Base-by-base conservation (phyloP, 2,113 vertebrate species). In the Beaufortia kweichowensis region DNA sequence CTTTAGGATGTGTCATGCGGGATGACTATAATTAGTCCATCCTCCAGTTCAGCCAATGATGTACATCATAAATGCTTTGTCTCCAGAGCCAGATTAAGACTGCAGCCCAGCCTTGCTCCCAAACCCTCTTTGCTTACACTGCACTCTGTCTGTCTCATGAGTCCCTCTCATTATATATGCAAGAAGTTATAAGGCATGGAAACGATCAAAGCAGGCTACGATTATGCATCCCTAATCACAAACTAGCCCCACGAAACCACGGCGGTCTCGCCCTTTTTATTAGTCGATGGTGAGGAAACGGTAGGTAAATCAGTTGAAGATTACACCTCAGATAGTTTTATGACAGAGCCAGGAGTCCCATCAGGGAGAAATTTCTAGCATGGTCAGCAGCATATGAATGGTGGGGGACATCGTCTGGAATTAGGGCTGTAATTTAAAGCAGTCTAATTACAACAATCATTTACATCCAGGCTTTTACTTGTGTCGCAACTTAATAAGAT, bases 141-240 rank as follows among this genome's bases (percentile, higher is more conserved):
- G 84, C 84, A 85, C 80, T 82, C 76, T 82, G 72, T 59, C 43
- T 21, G 74, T 79, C 82, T 84, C 80, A 61, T 12, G 78, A 82
- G 80, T 61, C 72, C 69, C 70, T 67, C 76, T 74, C 78, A 76
- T 79, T 76, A 76, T 67, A 82, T 75, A 81, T 78, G 74, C 78
- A 80, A 78, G 79, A 79, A 70, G 77, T 81, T 82, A 81, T 78
- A 84, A 84, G 64, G 76, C 83, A 80, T 77, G 74, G 68, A 82
- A 86, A 84, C 15, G 79, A 84, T 77, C 79, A 76, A 76, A 82
- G 71, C 46, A 69, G 75, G 78, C 69, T 66, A 77, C 35, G 57
- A 74, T 84, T 80, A 84, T 81, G 80, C 68, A 84, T 80, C 82
- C 82, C 82, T 84, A 81, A 84, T 84, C 81, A 78, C 79, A 75